phyloP scores from a whole-genome alignment of 2,113 vertebrate species.

The Oncorhynchus keta region DNA sequence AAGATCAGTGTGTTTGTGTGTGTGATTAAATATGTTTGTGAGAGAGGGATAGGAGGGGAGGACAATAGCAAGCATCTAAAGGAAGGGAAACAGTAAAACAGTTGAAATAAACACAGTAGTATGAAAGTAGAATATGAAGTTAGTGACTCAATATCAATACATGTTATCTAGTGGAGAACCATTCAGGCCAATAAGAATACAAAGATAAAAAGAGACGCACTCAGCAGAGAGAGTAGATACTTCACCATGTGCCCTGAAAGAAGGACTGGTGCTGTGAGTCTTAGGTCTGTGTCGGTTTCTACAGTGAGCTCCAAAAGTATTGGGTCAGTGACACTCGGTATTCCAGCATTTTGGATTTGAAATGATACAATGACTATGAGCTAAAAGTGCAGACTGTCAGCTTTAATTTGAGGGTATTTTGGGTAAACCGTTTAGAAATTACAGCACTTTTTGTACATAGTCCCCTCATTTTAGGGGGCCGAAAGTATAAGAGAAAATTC shows the following conservation, averaged over 20 bases:
- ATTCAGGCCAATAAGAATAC: background rate
- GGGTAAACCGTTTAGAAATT: no score
- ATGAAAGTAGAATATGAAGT: background rate
- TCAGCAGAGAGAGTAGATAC: background rate
- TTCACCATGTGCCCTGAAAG: constrained; percentile 18
- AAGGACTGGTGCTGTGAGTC: constrained; percentile 5
- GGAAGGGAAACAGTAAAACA: background rate
- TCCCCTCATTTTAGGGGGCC: no score
- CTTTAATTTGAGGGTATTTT: no score
- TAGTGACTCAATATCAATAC: background rate
- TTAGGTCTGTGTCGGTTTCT: no score
- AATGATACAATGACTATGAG: no score
- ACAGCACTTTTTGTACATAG: no score
- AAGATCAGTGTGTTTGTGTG: background rate
- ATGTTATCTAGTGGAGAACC: background rate
- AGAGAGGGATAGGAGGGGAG: background rate
- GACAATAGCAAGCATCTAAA: background rate
- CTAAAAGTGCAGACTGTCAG: no score
- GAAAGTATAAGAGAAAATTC: no score
- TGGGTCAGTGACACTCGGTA: no score
- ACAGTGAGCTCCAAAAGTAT: no score
- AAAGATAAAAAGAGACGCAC: background rate
- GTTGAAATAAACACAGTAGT: background rate
- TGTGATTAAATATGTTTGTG: background rate
- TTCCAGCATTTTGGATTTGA: no score